Percentiles rank a stretch among this genome's conserved stretches.
Evolutionary conservation across 2,113 vertebrate genomes (phyloP).

Genomic region (Ictidomys tridecemlineatus): DNA sequence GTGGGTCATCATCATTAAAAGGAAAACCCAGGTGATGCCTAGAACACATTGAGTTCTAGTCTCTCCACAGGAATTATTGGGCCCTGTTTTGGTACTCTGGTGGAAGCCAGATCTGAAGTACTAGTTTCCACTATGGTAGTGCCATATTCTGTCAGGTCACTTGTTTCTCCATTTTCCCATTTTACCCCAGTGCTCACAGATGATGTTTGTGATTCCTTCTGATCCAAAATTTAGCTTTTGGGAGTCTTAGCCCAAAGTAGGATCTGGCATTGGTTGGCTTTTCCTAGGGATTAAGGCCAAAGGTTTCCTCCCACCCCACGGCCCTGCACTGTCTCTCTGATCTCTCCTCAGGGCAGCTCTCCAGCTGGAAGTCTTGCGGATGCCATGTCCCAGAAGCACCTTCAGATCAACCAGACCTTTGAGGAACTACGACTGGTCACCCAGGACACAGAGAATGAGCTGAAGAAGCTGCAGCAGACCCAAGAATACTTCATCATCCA

Average conservation of each 20-base stretch:
- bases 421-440: slow-evolving; percentile 96
- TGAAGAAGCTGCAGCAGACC: slow-evolving; percentile 97
- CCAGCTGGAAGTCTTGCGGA: slow-evolving; percentile 93
- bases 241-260: not conserved
- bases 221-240: not conserved
- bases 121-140: not conserved
- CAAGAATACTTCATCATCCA: slow-evolving; percentile 99
- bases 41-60: not conserved
- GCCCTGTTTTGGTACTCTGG: not conserved
- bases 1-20: not conserved
- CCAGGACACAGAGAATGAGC: slow-evolving; percentile 95
- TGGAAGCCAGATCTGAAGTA: not conserved
- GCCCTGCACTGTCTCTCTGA: too few relatives aligned
- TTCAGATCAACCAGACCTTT: slow-evolving; percentile 98
- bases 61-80: not conserved
- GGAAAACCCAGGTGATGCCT: not conserved
- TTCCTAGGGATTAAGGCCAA: not conserved
- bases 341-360: slow-evolving; percentile 91
- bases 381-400: slow-evolving; percentile 98
- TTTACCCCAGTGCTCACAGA: not conserved
- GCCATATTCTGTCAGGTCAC: accelerated
- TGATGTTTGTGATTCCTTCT: not conserved
- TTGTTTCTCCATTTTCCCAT: not conserved
- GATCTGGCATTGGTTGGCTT: not conserved
- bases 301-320: not conserved